phyloP scores from a whole-genome alignment of 2,113 vertebrate species.

The Anarhynchus alexandrinus region DNA sequence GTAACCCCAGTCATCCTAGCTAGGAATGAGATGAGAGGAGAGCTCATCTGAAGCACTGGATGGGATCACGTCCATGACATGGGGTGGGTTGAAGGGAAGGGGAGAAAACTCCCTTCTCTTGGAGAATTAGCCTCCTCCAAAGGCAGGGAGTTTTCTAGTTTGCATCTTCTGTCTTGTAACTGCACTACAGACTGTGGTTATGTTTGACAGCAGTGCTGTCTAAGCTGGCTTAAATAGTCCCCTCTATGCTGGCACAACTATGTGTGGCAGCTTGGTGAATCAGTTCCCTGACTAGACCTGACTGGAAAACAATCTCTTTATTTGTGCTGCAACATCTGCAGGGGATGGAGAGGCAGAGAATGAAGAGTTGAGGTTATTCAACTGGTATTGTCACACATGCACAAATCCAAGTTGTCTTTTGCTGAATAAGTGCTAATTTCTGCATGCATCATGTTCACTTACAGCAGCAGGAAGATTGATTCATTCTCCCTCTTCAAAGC shows the following conservation, averaged over 20 bases:
- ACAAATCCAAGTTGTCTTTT: background rate
- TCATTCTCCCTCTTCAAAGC: background rate
- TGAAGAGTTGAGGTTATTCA: background rate
- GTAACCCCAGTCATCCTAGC: background rate
- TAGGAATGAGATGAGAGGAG: background rate
- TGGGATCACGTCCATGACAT: background rate
- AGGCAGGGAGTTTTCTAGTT: background rate
- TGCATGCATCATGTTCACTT: background rate
- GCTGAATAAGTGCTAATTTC: background rate
- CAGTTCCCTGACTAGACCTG: background rate
- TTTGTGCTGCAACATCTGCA: background rate
- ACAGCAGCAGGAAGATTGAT: background rate
- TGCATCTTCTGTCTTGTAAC: background rate
- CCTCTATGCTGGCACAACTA: background rate
- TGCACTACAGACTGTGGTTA: background rate
- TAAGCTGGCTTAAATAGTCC: conserved; percentile 15
- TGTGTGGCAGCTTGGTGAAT: conserved; percentile 18
- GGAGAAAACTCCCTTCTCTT: background rate
- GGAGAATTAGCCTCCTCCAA: background rate
- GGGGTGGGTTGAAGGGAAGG: background rate
- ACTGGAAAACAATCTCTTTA: background rate
- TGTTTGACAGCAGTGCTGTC: background rate
- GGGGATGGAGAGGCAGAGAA: background rate
- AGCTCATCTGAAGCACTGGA: background rate
- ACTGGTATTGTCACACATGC: background rate